Evolutionary conservation across 2,888 invertebrate genomes (phyloP).

Genomic region (Geotrupes spiniger): DNA sequence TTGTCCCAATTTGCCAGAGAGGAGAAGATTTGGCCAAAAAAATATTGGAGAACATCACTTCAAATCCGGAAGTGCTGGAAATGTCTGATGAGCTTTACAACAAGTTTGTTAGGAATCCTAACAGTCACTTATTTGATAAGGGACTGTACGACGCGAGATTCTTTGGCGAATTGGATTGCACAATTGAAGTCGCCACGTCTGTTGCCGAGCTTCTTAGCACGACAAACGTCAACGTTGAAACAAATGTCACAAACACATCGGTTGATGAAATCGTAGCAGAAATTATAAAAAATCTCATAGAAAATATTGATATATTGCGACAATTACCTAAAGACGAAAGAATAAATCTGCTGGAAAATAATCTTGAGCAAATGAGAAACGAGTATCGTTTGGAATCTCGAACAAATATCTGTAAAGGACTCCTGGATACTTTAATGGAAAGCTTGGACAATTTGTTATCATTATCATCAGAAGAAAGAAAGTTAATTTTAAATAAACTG

Average conservation of each 20-base stretch:
- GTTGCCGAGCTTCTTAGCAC: neutral
- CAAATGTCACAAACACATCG: neutral
- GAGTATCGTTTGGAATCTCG: constrained; percentile 1
- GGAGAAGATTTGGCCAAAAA: constrained; percentile 27
- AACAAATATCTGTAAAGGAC: constrained; percentile 8
- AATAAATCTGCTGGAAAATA: constrained; percentile 1
- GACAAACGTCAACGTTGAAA: neutral
- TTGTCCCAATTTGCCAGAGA: constrained; percentile 36
- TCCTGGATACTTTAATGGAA: neutral
- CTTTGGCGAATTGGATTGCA: constrained; percentile 33
- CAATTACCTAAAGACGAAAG: constrained; percentile 5
- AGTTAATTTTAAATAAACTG: constrained; percentile 13
- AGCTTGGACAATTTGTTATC: constrained; percentile 5
- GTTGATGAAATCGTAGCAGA: constrained; percentile 4
- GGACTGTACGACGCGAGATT: constrained; percentile 35
- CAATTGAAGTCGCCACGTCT: constrained; percentile 36
- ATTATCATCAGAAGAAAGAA: constrained; percentile 9
- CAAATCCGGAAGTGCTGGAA: constrained; percentile 27
- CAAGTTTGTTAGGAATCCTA: constrained; percentile 34
- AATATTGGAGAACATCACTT: constrained; percentile 31
- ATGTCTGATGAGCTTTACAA: constrained; percentile 35
- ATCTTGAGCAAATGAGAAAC: neutral
- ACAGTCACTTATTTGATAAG: constrained; percentile 42
- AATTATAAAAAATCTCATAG: constrained; percentile 14
- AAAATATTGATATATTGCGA: constrained; percentile 13